phyloP scores from a whole-genome alignment of 2,888 invertebrate species.

The Electrophaes corylata region DNA sequence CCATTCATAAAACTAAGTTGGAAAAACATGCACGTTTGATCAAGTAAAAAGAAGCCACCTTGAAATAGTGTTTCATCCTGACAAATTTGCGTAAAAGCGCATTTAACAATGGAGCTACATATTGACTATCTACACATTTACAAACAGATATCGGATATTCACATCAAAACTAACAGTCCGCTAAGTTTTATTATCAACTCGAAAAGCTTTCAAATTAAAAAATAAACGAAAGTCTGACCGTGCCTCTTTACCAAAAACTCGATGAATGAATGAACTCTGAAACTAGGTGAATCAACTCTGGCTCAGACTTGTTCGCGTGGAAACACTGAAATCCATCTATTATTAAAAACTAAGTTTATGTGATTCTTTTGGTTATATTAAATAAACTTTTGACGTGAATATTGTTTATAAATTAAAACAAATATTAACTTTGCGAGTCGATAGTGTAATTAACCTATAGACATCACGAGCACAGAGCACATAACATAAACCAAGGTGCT shows the following conservation, averaged over 20 bases:
- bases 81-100: neutral
- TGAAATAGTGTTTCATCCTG: neutral
- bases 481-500: constrained; percentile 63
- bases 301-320: no score
- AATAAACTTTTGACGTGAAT: neutral
- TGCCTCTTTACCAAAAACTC: no score
- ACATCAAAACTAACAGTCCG: constrained; percentile 17
- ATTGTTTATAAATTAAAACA: neutral
- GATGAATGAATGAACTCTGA: no score
- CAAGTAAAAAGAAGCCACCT: neutral
- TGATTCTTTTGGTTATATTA: neutral
- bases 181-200: constrained; percentile 23
- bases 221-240: neutral
- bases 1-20: neutral
- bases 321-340: no score
- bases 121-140: constrained; percentile 8
- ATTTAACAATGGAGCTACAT: constrained; percentile 10
- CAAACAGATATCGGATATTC: constrained; percentile 22
- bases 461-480: constrained; percentile 50
- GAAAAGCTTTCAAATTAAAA: constrained; percentile 11
- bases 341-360: neutral
- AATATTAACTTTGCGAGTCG: constrained; percentile 21
- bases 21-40: neutral
- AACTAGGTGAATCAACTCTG: no score
- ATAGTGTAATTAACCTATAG: constrained; percentile 9